phyloP scores from a whole-genome alignment of 2,113 vertebrate species.

The Salminus brasiliensis region DNA sequence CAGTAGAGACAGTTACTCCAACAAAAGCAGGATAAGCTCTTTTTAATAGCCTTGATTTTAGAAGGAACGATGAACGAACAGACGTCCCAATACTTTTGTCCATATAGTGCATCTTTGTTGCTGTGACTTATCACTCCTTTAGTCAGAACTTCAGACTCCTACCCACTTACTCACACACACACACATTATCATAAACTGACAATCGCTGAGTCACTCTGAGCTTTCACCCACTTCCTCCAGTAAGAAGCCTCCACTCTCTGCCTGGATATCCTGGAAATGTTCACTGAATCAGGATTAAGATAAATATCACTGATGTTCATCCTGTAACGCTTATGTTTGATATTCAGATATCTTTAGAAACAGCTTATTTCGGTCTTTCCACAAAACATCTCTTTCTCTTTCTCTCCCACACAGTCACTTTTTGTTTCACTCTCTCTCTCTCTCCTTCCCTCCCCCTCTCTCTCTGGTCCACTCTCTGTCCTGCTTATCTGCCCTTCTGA shows the following conservation, averaged over 20 bases:
- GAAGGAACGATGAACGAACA: too few relatives aligned
- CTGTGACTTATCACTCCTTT: background rate
- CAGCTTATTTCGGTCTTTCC: too few relatives aligned
- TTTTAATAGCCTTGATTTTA: too few relatives aligned
- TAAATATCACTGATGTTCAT: background rate
- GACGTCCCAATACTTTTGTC: conserved; percentile 23
- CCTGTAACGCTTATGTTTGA: background rate
- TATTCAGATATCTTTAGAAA: background rate
- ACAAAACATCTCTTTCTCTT: conserved; percentile 2
- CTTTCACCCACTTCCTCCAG: background rate
- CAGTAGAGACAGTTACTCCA: too few relatives aligned
- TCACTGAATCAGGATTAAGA: background rate
- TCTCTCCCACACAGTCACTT: conserved; percentile 40
- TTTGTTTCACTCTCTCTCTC: conserved; percentile 47
- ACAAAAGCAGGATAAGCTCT: too few relatives aligned
- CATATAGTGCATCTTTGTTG: conserved; percentile 5
- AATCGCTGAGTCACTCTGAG: background rate
- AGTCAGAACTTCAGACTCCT: background rate
- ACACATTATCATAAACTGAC: background rate
- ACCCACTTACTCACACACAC: conserved; percentile 12
- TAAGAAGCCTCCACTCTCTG: conserved; percentile 1
- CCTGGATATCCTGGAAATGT: background rate
- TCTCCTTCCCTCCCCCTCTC: conserved; percentile 34
- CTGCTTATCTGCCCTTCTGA: conserved; percentile 61
- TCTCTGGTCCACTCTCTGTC: conserved; percentile 55